phyloP scores from a whole-genome alignment of 2,888 invertebrate genomes.

The Horisme vitalbata region DNA sequence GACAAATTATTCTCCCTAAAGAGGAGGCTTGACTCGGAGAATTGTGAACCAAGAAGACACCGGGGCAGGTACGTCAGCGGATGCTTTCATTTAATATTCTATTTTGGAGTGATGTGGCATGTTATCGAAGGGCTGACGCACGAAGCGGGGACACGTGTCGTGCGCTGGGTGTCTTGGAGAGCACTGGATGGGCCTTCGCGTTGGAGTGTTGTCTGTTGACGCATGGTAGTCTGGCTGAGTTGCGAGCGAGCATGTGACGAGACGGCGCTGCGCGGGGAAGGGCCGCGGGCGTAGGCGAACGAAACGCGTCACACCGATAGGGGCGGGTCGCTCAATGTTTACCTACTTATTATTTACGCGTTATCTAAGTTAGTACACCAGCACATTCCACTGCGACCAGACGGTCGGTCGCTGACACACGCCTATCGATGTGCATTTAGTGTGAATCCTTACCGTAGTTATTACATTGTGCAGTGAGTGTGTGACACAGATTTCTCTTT shows the following conservation, averaged over 20 bases:
- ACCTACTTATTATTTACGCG: constrained; percentile 72
- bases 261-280: constrained; percentile 44
- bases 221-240: constrained; percentile 52
- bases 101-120: constrained; percentile 57
- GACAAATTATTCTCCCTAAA: constrained; percentile 88
- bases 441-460: constrained; percentile 52
- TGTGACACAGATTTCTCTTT: constrained; percentile 49
- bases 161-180: constrained; percentile 37
- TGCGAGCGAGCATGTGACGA: constrained; percentile 61
- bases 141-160: constrained; percentile 42
- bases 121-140: constrained; percentile 57
- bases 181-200: constrained; percentile 47
- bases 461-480: constrained; percentile 58
- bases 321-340: constrained; percentile 72
- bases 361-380: constrained; percentile 67
- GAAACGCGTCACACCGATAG: constrained; percentile 67
- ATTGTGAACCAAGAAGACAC: constrained; percentile 68
- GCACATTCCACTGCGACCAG: constrained; percentile 70
- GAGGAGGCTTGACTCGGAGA: constrained; percentile 76
- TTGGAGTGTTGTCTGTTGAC: constrained; percentile 49
- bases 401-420: constrained; percentile 50
- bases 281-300: constrained; percentile 56
- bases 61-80: constrained; percentile 75
- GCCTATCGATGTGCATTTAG: constrained; percentile 70
- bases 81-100: constrained; percentile 65